Conservation (phyloP, 2,888 invertebrate species). For the Uropetala carovei region DNA sequence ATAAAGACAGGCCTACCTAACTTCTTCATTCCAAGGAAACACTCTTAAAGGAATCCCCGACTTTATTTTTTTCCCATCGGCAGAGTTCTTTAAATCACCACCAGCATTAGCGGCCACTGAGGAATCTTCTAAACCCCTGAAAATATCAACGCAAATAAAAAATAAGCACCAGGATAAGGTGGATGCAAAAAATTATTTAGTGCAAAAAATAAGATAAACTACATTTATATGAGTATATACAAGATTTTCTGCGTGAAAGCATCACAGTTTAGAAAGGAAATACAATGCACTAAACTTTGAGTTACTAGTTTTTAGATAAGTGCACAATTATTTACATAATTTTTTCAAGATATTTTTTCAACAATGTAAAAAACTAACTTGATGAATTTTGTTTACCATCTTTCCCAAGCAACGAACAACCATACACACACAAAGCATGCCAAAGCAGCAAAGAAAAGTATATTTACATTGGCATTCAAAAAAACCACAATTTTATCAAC, state of each 20-base stretch:
- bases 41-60: constrained; percentile 82
- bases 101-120: constrained; percentile 71
- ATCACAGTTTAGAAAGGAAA: neutral
- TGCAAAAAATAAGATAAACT: too few species aligned
- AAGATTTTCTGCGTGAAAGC: neutral
- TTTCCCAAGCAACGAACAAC: constrained; percentile 34
- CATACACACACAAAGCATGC: constrained; percentile 57
- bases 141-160: constrained; percentile 47
- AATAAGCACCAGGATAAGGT: neutral
- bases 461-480: constrained; percentile 37
- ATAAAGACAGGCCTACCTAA: constrained; percentile 75
- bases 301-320: neutral
- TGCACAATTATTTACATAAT: neutral
- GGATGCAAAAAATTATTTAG: too few species aligned
- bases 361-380: neutral
- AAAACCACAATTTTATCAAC: constrained; percentile 28
- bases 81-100: constrained; percentile 73
- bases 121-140: constrained; percentile 73
- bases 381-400: neutral
- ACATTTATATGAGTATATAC: too few species aligned
- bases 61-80: constrained; percentile 73
- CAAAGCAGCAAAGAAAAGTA: constrained; percentile 46
- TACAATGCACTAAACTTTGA: neutral
- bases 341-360: neutral
- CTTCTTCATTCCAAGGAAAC: constrained; percentile 84